A percentile compares a stretch with the other conserved stretches of the same genome.
These are phyloP conservation scores for Mus spicilegus DNA, from an alignment of 2,113 vertebrate species.

Conservation along the genomic window DNA sequence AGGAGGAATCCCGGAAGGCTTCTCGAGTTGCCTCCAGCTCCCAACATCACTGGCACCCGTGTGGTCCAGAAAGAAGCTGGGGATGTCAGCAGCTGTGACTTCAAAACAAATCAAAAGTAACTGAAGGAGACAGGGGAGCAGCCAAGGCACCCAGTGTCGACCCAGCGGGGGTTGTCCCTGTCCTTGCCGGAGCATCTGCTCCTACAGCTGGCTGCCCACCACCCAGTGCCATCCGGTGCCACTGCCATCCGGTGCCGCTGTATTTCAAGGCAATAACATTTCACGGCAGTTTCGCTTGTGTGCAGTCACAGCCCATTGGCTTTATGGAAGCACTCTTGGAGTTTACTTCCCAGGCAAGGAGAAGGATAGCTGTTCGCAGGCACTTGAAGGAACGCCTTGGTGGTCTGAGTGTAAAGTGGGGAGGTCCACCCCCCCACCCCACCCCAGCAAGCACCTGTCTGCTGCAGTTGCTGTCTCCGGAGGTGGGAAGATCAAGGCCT, in stretches of 20 bases:
- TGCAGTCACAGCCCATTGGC: constrained; percentile 84
- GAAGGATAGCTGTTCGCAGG: constrained; percentile 82
- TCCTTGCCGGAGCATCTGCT: constrained; percentile 78
- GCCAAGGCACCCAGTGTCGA: constrained; percentile 74
- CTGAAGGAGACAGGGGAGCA: constrained; percentile 47
- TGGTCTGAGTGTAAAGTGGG: constrained; percentile 78
- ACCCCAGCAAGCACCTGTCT: constrained; percentile 80
- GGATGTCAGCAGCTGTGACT: constrained; percentile 66
- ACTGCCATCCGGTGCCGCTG: neutral
- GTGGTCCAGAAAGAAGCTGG: neutral
- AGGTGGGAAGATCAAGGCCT: neutral
- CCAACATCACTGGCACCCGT: accelerated
- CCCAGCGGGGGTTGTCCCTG: constrained; percentile 77
- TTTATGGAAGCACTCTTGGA: constrained; percentile 83
- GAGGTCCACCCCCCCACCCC: constrained; percentile 78
- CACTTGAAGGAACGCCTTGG: constrained; percentile 78
- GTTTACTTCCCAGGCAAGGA: constrained; percentile 78
- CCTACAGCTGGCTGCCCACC: constrained; percentile 82
- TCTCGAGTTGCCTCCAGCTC: neutral
- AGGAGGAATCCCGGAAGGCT: neutral
- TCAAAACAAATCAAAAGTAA: constrained; percentile 73
- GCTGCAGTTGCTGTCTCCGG: constrained; percentile 61
- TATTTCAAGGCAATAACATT: constrained; percentile 66
- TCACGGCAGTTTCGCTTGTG: constrained; percentile 78
- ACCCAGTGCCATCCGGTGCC: neutral